A percentile compares a stretch with the other conserved stretches of the same genome.
These are phyloP conservation scores for Rhinoderma darwinii DNA, from an alignment of 2,113 vertebrate species.

Conservation along the genomic window DNA sequence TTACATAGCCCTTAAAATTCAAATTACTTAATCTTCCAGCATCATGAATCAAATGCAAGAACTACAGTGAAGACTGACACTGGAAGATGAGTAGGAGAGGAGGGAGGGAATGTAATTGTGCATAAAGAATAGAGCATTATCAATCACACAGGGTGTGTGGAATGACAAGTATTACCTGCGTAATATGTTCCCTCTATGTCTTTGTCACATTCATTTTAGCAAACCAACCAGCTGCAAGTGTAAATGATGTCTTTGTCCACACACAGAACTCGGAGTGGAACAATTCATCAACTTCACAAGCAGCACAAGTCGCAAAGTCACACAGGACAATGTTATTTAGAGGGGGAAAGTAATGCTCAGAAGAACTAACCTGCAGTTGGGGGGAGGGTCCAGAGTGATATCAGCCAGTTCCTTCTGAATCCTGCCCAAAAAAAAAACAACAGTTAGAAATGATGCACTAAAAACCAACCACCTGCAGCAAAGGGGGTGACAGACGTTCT, in stretches of 20 bases:
- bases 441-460: background rate
- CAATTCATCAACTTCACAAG: constrained; percentile 5
- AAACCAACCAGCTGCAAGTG: background rate
- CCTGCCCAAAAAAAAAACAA: constrained; percentile 71
- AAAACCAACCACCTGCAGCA: background rate
- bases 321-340: constrained; percentile 20
- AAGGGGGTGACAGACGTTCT: no score
- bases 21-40: no score
- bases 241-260: background rate
- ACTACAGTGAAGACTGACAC: background rate
- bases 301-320: constrained; percentile 18
- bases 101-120: background rate
- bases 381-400: constrained; percentile 94
- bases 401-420: constrained; percentile 98
- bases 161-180: background rate
- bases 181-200: background rate
- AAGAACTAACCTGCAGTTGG: constrained; percentile 89
- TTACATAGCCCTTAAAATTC: no score
- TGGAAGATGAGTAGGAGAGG: background rate
- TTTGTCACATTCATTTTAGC: background rate
- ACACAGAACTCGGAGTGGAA: background rate
- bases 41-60: background rate
- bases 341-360: background rate
- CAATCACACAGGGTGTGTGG: background rate
- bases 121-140: background rate